Evolutionary conservation across 2,113 vertebrate genomes (phyloP).

Genomic region (Salvelinus namaycush): DNA sequence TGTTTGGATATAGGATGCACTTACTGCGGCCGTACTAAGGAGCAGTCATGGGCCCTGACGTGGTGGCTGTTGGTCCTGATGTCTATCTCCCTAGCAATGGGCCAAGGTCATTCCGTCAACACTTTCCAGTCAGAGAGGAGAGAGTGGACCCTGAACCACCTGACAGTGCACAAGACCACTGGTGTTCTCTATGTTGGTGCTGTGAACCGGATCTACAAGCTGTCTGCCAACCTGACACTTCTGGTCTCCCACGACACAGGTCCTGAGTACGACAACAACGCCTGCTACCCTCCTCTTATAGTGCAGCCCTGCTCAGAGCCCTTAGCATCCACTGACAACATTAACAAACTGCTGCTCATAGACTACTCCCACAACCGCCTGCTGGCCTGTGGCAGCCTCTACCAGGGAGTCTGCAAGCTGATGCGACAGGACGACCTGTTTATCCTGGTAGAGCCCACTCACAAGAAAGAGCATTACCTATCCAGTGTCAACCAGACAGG

Average conservation of each 20-base stretch:
- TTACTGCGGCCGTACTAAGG: constrained; percentile 47
- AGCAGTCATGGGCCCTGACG: constrained; percentile 61
- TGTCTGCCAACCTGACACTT: constrained; percentile 87
- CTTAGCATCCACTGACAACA: constrained; percentile 87
- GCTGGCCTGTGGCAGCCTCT: constrained; percentile 93
- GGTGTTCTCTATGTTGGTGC: constrained; percentile 89
- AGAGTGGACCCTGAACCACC: constrained; percentile 91
- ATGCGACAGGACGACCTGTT: constrained; percentile 92
- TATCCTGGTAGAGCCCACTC: constrained; percentile 91
- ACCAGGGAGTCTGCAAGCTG: constrained; percentile 94
- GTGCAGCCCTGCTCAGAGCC: constrained; percentile 92
- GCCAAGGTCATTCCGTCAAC: constrained; percentile 68
- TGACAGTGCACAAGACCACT: constrained; percentile 85
- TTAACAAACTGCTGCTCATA: constrained; percentile 92
- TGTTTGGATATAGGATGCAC: constrained; percentile 71
- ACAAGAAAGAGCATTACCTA: constrained; percentile 95
- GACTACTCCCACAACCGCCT: constrained; percentile 92
- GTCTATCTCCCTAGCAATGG: constrained; percentile 59
- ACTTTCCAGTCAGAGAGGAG: constrained; percentile 86
- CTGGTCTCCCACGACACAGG: constrained; percentile 92
- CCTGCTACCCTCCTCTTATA: constrained; percentile 92
- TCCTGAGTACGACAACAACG: constrained; percentile 93
- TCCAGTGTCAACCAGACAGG: constrained; percentile 91
- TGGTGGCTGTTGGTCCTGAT: constrained; percentile 75
- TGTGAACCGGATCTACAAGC: constrained; percentile 91